Conservation (phyloP, 1,140 invertebrate genomes). For the Drosophila ogumai region DNA sequence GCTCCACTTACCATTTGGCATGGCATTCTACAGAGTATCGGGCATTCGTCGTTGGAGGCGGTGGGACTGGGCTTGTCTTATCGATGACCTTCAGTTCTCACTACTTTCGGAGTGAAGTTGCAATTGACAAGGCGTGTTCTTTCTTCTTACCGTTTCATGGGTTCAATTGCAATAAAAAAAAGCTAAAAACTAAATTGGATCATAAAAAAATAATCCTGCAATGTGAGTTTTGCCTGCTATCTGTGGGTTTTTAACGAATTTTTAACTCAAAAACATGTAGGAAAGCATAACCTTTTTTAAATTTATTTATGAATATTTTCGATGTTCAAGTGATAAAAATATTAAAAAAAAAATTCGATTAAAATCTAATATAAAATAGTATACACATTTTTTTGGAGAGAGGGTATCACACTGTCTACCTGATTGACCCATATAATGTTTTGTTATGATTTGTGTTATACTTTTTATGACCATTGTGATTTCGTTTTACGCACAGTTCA, state of each 20-base stretch:
- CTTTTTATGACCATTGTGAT: constrained; percentile 25
- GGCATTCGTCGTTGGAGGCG: not conserved
- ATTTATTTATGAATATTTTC: not conserved
- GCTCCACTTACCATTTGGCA: constrained; percentile 5
- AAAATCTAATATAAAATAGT: not conserved
- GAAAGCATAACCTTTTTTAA: too few relatives aligned
- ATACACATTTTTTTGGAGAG: not conserved
- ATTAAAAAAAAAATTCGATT: not conserved
- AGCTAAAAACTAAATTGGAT: not conserved
- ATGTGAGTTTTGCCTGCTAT: not conserved
- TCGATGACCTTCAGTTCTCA: constrained; percentile 11
- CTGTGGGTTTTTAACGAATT: not conserved
- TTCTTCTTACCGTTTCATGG: not conserved
- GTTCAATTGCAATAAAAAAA: not conserved
- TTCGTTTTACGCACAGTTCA: constrained; percentile 39
- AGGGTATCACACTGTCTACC: constrained; percentile 9
- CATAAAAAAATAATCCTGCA: not conserved
- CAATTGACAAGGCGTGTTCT: not conserved
- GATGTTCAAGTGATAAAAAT: not conserved
- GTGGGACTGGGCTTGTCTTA: not conserved
- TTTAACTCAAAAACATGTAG: not conserved
- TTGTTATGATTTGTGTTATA: constrained; percentile 25
- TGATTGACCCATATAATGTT: not conserved
- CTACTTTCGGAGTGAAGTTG: constrained; percentile 2
- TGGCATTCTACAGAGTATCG: not conserved